Evolutionary conservation across 2,888 invertebrate species (phyloP).

Genomic region (Polymixis lichenea): DNA sequence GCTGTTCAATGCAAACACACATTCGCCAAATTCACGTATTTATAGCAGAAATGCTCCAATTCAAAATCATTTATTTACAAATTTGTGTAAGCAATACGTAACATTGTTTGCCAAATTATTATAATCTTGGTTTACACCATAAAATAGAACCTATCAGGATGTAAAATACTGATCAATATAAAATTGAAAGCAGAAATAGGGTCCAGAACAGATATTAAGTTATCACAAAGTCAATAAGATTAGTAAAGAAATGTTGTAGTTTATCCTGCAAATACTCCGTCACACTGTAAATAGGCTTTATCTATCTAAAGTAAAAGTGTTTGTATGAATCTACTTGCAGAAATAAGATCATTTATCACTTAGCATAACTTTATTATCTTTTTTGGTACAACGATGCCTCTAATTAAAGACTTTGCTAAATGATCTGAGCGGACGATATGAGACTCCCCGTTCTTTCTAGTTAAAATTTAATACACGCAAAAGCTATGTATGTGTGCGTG

Average conservation of each 20-base stretch:
- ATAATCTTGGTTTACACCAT: neutral
- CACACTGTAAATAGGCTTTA: neutral
- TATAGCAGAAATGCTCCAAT: neutral
- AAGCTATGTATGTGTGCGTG: neutral
- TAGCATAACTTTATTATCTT: no score
- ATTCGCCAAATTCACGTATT: neutral
- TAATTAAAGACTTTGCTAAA: neutral
- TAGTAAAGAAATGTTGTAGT: neutral
- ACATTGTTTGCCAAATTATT: neutral
- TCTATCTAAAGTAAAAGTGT: neutral
- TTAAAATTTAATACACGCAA: neutral
- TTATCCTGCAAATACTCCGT: neutral
- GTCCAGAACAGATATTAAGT: neutral
- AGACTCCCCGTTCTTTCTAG: neutral
- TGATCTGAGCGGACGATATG: no score
- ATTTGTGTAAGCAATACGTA: no score
- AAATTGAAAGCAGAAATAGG: neutral
- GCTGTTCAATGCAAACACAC: slow-evolving; percentile 8
- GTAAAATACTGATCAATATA: neutral
- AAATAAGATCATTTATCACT: no score
- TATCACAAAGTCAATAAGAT: neutral
- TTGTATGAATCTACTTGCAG: no score
- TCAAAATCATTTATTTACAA: neutral
- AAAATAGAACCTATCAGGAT: neutral
- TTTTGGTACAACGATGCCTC: no score